Evolutionary conservation across 2,113 vertebrate species (phyloP).

Genomic region (human (Homo sapiens)): DNA sequence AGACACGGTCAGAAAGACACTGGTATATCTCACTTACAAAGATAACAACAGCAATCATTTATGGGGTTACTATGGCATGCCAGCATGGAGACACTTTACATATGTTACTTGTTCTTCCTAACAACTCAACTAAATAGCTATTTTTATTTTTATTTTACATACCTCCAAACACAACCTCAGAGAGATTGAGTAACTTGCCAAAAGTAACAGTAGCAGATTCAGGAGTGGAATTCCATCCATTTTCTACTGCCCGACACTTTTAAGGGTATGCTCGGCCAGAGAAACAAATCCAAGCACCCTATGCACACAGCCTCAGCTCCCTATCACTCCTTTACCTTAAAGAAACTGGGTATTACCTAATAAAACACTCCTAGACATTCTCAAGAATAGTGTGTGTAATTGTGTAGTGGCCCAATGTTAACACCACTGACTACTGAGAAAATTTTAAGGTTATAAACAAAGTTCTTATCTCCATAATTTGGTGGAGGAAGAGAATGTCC

Average conservation of each 20-base stretch:
- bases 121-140: not conserved
- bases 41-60: not conserved
- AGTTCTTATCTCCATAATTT: not conserved
- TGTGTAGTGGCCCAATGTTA: not conserved
- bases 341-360: not conserved
- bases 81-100: not conserved
- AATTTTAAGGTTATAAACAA: not conserved
- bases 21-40: not conserved
- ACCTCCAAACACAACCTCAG: conserved; percentile 15
- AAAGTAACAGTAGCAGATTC: not conserved
- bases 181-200: not conserved
- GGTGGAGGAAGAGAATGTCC: not conserved
- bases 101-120: not conserved
- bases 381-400: not conserved
- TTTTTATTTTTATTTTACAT: not conserved
- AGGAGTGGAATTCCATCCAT: not conserved
- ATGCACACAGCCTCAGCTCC: too few relatives aligned
- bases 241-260: not conserved
- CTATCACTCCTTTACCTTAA: not conserved
- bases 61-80: not conserved
- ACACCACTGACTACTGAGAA: not conserved
- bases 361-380: not conserved
- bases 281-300: not conserved
- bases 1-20: not conserved
- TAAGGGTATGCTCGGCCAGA: not conserved